Percentiles rank a stretch among this genome's conserved stretches.
Evolutionary conservation across 2,888 invertebrate species (phyloP).

Genomic region (Matsumyia berberina): DNA sequence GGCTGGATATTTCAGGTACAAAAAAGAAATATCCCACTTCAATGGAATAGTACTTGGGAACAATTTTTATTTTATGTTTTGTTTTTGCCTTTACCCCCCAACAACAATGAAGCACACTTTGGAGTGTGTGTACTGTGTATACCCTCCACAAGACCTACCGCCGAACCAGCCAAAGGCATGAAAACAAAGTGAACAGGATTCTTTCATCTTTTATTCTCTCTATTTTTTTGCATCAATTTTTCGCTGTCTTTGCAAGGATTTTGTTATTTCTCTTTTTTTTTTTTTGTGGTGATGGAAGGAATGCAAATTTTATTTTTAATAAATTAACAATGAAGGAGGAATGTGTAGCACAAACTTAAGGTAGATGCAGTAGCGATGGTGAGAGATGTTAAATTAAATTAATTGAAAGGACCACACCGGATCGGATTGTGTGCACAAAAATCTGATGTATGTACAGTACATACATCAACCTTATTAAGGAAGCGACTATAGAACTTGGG

Average conservation of each 20-base stretch:
- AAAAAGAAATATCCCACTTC: conserved; percentile 11
- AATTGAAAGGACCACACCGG: neutral
- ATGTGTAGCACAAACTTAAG: neutral
- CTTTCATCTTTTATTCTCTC: conserved; percentile 4
- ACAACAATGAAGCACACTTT: conserved; percentile 6
- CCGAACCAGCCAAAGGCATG: conserved; percentile 26
- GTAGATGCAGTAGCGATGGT: neutral
- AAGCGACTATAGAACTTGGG: too few species aligned
- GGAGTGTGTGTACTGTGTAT: neutral
- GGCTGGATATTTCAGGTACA: conserved; percentile 14
- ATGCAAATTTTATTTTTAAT: neutral
- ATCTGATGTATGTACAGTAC: too few species aligned
- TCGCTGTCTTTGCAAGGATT: conserved; percentile 23
- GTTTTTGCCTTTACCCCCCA: too few species aligned
- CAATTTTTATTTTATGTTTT: neutral
- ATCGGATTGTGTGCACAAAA: too few species aligned
- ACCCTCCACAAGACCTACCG: neutral
- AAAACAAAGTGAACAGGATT: conserved; percentile 49
- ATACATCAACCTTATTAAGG: too few species aligned
- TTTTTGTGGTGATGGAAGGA: neutral
- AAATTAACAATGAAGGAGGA: neutral
- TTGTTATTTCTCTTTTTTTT: neutral
- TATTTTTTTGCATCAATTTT: conserved; percentile 21
- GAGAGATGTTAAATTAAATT: conserved; percentile 15
- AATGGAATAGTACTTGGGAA: conserved; percentile 17